Evolutionary conservation across 2,113 vertebrate species (phyloP).

Genomic region (Entelurus aequoreus): DNA sequence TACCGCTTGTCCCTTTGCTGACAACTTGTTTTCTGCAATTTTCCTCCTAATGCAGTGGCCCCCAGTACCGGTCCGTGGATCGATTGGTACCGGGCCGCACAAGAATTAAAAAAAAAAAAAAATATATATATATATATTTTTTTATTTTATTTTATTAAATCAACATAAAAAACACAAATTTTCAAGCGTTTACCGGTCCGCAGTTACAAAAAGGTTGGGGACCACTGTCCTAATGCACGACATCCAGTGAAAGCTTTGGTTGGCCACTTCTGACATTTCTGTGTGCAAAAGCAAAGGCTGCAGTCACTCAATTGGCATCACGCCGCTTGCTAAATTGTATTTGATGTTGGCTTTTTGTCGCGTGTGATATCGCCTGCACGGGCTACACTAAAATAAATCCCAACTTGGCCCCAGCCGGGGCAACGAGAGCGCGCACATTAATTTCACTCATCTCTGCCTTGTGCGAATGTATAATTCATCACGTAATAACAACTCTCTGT

Average conservation of each 20-base stretch:
- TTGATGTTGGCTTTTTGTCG: conserved; percentile 23
- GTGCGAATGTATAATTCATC: conserved; percentile 65
- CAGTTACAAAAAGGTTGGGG: too few relatives aligned
- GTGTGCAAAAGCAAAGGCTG: neutral
- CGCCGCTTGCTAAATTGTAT: conserved; percentile 33
- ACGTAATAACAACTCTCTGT: conserved; percentile 42
- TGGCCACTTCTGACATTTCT: conserved; percentile 12
- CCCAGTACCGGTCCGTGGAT: too few relatives aligned
- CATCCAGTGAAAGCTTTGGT: neutral
- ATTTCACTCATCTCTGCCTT: conserved; percentile 61
- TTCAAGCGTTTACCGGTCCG: too few relatives aligned
- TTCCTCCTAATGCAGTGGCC: conserved; percentile 18
- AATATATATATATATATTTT: too few relatives aligned
- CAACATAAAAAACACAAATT: too few relatives aligned
- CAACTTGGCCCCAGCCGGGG: conserved; percentile 22
- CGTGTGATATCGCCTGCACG: conserved; percentile 29
- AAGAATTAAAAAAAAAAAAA: too few relatives aligned
- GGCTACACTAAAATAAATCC: conserved; percentile 5
- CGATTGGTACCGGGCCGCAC: too few relatives aligned
- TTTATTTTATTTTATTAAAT: too few relatives aligned
- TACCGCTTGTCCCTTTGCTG: neutral
- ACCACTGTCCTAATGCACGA: conserved; percentile 12
- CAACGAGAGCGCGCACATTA: conserved; percentile 41
- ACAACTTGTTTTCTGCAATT: conserved; percentile 1
- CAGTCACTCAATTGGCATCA: conserved; percentile 14